Evolutionary conservation across 64 coral and sea anemone genomes (phyloP), one percentile per base, ranked within the genome.

Genomic region (Cladopsammia gracilis): DNA sequence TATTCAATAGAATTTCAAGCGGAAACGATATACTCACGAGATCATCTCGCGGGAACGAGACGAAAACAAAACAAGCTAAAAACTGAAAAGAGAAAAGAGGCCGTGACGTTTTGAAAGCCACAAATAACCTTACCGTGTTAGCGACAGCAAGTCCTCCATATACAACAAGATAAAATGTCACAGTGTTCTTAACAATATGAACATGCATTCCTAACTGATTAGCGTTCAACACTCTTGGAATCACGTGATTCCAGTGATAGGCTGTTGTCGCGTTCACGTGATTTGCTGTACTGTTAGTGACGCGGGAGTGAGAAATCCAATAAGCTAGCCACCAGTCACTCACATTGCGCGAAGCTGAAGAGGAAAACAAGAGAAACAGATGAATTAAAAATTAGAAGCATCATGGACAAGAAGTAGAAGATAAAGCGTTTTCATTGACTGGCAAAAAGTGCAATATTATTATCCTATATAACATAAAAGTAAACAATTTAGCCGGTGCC

Each of bases 241-340:
- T 66, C 46, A 65, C 15, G 22, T 50, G 34, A 58, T 75, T 53
- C 49, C 12, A 67, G 24, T 78, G 34, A 80, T 43, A 62, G 20
- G 65, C 10, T 25, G 82, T 46, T 62, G 78, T 66, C 15, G 45
- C 52, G 24, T 62, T 68, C 7, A 48, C 0, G 15, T 66, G 76
- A 70, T 85, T 49, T 12, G 18, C 48, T 76, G 67, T 76, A 71
- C 46, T 71, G 53, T 47, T 54, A 69, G 59, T 76, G 23, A 10
- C 46, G 22, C 54, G 48, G 25, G 95, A 79, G 62, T 99, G 98
- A 25, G 98, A 99, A 70, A 99, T 99, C 98, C 98, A 99, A 77
- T 99, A 94, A 1, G 98, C 94, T 6, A 99, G 71, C 98, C 98
- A 99, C 98, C 98, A 99, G 44, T 99, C 98, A 11, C 98, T 94